Conservation (phyloP, 2,113 vertebrate genomes). For the Notechis scutatus region DNA sequence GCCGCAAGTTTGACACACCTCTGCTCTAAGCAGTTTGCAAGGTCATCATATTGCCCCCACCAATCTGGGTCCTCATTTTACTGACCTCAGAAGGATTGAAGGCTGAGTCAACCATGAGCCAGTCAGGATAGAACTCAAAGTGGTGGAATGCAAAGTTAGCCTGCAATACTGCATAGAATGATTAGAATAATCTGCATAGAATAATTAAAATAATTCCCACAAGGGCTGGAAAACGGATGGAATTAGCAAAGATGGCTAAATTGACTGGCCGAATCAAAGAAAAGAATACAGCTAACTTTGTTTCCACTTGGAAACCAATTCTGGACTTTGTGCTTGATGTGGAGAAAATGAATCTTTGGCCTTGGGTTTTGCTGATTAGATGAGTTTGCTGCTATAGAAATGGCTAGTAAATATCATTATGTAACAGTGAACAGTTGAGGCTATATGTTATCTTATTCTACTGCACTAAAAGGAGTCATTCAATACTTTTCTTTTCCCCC, state of each 20-base stretch:
- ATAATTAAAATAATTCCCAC: not conserved
- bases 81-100: not conserved
- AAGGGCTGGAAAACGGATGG: not conserved
- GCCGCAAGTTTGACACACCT: too few species aligned
- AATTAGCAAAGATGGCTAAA: not conserved
- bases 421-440: not conserved
- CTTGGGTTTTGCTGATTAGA: not conserved
- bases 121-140: not conserved
- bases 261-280: not conserved
- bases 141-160: not conserved
- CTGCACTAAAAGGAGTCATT: not conserved
- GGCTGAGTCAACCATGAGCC: not conserved
- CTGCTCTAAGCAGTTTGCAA: not conserved
- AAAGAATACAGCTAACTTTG: not conserved
- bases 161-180: not conserved
- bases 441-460: not conserved
- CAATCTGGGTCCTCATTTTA: not conserved
- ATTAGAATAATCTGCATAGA: too few species aligned
- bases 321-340: not conserved
- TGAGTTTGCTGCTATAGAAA: not conserved
- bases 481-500: not conserved
- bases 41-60: not conserved
- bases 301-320: not conserved
- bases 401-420: not conserved
- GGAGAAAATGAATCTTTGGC: not conserved